Conservation (phyloP, 1,140 invertebrate genomes). For the Drosophila repleta region DNA sequence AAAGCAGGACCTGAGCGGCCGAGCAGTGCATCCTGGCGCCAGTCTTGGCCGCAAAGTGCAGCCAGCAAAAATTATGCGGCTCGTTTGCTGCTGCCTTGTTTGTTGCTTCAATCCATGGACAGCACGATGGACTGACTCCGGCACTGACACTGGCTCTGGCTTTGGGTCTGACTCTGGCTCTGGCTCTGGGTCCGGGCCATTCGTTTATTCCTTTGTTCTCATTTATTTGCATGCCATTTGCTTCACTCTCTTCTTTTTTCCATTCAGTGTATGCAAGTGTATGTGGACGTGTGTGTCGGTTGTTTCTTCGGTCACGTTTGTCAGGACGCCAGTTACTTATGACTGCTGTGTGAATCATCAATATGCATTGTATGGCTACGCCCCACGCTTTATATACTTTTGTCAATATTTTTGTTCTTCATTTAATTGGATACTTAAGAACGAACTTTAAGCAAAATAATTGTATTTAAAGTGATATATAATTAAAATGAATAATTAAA, state of each 20-base stretch:
- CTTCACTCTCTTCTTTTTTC: slow-evolving; percentile 31
- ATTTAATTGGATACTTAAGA: neutral
- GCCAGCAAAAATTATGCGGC: slow-evolving; percentile 79
- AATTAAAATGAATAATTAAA: too few relatives aligned
- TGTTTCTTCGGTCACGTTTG: slow-evolving; percentile 68
- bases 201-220: slow-evolving; percentile 80
- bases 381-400: slow-evolving; percentile 60
- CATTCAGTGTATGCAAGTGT: neutral
- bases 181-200: slow-evolving; percentile 41
- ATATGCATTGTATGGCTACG: slow-evolving; percentile 69
- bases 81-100: slow-evolving; percentile 65
- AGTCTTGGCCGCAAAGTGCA: slow-evolving; percentile 73
- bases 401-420: slow-evolving; percentile 39
- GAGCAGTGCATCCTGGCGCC: slow-evolving; percentile 57
- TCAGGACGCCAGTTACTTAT: slow-evolving; percentile 76
- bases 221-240: slow-evolving; percentile 82
- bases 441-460: too few relatives aligned
- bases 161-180: neutral
- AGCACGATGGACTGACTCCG: neutral
- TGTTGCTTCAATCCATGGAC: slow-evolving; percentile 2
- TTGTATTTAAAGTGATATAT: too few relatives aligned
- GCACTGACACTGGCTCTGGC: neutral
- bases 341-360: slow-evolving; percentile 79
- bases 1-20: slow-evolving; percentile 58
- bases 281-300: slow-evolving; percentile 6